Percentiles rank a stretch among this genome's conserved stretches.
Conservation (phyloP, 2,113 vertebrate species). For the Acrocephalus kingi region DNA sequence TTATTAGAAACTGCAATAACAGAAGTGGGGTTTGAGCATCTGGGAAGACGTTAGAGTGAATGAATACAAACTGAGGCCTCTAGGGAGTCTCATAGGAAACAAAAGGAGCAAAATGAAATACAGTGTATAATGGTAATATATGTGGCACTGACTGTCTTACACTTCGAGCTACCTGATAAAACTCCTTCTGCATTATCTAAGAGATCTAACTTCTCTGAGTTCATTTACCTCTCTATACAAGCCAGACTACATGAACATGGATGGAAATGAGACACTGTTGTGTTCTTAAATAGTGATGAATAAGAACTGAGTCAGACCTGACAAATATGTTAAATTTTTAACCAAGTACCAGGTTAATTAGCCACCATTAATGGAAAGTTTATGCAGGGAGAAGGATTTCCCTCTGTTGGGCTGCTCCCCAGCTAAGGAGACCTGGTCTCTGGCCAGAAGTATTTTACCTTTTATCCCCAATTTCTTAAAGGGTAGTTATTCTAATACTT, state of each 20-base stretch:
- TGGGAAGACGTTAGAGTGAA: constrained; percentile 40
- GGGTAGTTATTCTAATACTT: not conserved
- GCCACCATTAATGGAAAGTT: not conserved
- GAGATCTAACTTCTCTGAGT: not conserved
- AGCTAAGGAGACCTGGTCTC: not conserved
- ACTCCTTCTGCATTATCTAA: not conserved
- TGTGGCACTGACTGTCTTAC: not conserved
- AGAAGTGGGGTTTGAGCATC: constrained; percentile 36
- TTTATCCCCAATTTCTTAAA: not conserved
- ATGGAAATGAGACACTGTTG: not conserved
- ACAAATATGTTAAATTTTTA: constrained; percentile 18
- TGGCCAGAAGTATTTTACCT: not conserved
- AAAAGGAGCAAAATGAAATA: constrained; percentile 39
- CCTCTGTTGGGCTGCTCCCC: not conserved
- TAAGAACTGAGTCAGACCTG: constrained; percentile 43
- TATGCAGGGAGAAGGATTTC: not conserved
- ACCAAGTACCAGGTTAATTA: not conserved
- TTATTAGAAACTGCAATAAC: constrained; percentile 55
- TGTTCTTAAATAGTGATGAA: not conserved
- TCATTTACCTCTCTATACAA: not conserved
- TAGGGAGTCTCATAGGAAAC: constrained; percentile 44
- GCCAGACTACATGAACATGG: not conserved
- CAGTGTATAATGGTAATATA: not conserved
- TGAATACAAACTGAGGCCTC: constrained; percentile 13
- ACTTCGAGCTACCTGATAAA: not conserved